phyloP scores from a whole-genome alignment of 2,888 invertebrate genomes.

The Apodemia mormo region DNA sequence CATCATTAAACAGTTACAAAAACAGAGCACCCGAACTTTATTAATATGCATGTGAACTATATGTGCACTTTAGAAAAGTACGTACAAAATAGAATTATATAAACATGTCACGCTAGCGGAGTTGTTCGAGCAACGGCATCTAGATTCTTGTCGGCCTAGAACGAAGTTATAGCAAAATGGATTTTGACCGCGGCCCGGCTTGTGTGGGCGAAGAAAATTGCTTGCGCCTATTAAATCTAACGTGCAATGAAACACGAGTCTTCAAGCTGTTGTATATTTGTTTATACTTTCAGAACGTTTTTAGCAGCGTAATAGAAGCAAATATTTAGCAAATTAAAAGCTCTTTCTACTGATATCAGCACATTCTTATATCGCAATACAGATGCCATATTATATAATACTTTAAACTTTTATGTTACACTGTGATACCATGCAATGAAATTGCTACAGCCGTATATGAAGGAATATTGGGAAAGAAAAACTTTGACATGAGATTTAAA shows the following conservation, averaged over 20 bases:
- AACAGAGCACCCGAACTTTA: neutral
- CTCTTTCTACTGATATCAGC: neutral
- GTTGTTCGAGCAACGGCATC: slow-evolving; percentile 28
- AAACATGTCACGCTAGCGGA: slow-evolving; percentile 23
- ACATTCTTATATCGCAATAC: neutral
- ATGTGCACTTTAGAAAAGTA: neutral
- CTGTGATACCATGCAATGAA: no score
- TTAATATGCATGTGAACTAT: neutral
- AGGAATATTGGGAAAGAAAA: no score
- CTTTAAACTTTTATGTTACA: no score
- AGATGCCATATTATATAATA: no score
- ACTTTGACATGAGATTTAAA: no score
- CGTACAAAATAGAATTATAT: neutral
- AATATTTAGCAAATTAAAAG: slow-evolving; percentile 4
- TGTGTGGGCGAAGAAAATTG: slow-evolving; percentile 39
- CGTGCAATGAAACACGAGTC: slow-evolving; percentile 36
- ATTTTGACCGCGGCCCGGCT: slow-evolving; percentile 38
- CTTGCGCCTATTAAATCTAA: slow-evolving; percentile 38
- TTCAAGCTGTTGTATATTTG: slow-evolving; percentile 26
- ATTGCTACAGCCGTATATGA: no score
- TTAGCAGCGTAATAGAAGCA: neutral
- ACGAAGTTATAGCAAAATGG: slow-evolving; percentile 36
- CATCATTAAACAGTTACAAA: neutral
- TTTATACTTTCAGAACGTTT: slow-evolving; percentile 22
- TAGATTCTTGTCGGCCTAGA: slow-evolving; percentile 32